A percentile compares a stretch with the other conserved stretches of the same genome.
phyloP scores from a whole-genome alignment of 2,888 invertebrate species.

The Frankliniella fusca region DNA sequence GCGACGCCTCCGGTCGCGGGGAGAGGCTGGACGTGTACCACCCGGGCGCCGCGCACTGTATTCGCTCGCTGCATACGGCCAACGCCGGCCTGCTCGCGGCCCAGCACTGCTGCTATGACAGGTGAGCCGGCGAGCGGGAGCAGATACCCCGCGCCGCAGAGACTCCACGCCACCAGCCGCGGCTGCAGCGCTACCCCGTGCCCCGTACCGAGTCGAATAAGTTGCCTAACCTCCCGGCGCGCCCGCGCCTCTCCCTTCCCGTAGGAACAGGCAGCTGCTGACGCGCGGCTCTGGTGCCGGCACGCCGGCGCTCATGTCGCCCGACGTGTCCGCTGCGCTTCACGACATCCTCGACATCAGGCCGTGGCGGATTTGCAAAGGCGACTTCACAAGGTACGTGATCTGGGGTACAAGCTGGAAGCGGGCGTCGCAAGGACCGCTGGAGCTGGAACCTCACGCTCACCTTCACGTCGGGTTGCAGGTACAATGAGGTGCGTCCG shows the following conservation, averaged over 20 bases:
- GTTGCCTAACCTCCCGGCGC: slow-evolving; percentile 50
- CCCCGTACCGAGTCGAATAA: slow-evolving; percentile 51
- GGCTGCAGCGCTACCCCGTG: slow-evolving; percentile 47
- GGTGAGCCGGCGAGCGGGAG: slow-evolving; percentile 47
- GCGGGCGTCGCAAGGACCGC: neutral
- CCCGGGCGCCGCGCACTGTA: slow-evolving; percentile 48
- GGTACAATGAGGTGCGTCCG: slow-evolving; percentile 47
- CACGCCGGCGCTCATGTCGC: slow-evolving; percentile 48
- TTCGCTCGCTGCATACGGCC: slow-evolving; percentile 46
- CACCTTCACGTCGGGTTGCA: slow-evolving; percentile 37
- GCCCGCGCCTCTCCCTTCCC: slow-evolving; percentile 53
- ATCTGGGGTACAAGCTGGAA: neutral
- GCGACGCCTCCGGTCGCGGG: slow-evolving; percentile 45
- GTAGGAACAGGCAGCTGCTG: slow-evolving; percentile 44
- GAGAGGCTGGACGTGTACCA: slow-evolving; percentile 48
- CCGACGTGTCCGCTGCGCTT: slow-evolving; percentile 48
- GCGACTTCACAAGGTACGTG: slow-evolving; percentile 49
- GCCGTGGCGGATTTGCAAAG: slow-evolving; percentile 51
- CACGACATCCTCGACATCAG: slow-evolving; percentile 49
- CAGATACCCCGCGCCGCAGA: slow-evolving; percentile 53
- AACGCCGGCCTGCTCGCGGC: slow-evolving; percentile 45
- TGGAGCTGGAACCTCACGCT: neutral
- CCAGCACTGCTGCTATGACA: slow-evolving; percentile 50
- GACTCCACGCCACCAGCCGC: slow-evolving; percentile 8
- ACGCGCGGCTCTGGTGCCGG: slow-evolving; percentile 51